A percentile compares a stretch with the other conserved stretches of the same genome.
These are phyloP conservation scores for Apoderus coryli DNA, from an alignment of 2,888 invertebrate species.

Conservation along the genomic window DNA sequence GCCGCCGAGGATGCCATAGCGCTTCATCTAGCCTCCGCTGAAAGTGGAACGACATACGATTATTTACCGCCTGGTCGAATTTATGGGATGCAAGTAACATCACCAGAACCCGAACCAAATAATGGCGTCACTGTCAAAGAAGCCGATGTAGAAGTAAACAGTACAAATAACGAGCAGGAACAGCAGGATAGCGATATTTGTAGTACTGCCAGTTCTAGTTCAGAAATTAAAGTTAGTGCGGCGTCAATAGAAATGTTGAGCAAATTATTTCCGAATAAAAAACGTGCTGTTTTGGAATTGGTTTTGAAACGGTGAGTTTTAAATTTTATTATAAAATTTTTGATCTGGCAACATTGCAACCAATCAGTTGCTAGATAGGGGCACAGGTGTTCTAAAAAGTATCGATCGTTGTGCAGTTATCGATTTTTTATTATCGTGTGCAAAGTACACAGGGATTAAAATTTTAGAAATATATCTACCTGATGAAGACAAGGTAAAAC, in stretches of 20 bases:
- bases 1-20: slow-evolving; percentile 96
- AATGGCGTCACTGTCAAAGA: background rate
- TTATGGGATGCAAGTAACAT: slow-evolving; percentile 74
- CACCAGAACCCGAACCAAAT: slow-evolving; percentile 38
- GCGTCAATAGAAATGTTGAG: slow-evolving; percentile 73
- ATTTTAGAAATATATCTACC: too few relatives aligned
- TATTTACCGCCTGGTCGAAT: slow-evolving; percentile 81
- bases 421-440: too few relatives aligned
- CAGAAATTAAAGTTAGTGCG: slow-evolving; percentile 43
- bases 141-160: slow-evolving; percentile 12
- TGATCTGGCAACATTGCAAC: background rate
- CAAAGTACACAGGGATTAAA: too few relatives aligned
- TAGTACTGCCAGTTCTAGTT: too few relatives aligned
- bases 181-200: too few relatives aligned
- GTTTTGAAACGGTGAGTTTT: slow-evolving; percentile 49
- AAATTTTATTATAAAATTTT: slow-evolving; percentile 3
- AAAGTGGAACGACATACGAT: slow-evolving; percentile 56
- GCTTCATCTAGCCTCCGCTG: slow-evolving; percentile 74
- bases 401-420: too few relatives aligned
- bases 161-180: slow-evolving; percentile 11
- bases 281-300: slow-evolving; percentile 73
- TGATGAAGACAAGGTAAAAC: too few relatives aligned
- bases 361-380: too few relatives aligned
- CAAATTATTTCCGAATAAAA: slow-evolving; percentile 80
- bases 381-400: too few relatives aligned